These are phyloP conservation scores for Perca fluviatilis DNA, from an alignment of 2,113 vertebrate genomes.

Conservation along the genomic window DNA sequence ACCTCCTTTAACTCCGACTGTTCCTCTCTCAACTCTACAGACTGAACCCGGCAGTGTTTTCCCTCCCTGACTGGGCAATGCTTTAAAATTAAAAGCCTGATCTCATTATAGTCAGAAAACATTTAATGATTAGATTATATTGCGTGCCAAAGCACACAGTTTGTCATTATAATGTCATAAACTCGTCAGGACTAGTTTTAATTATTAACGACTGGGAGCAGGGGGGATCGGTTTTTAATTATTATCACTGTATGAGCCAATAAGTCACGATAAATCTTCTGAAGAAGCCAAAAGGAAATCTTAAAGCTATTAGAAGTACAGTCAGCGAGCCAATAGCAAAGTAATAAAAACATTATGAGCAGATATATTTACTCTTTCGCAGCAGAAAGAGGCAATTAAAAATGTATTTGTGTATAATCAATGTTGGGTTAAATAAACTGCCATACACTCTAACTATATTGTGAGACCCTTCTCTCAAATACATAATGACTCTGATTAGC, in stretches of 20 bases:
- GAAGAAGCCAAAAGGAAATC: neutral
- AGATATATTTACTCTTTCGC: slow-evolving; percentile 1
- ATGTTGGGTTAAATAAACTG: slow-evolving; percentile 4
- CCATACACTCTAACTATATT: neutral
- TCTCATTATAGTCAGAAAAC: neutral
- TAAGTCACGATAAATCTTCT: slow-evolving; percentile 9
- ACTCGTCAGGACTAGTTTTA: neutral
- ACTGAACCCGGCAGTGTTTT: neutral
- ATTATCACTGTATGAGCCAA: neutral
- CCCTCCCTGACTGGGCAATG: neutral
- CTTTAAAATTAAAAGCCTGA: slow-evolving; percentile 15
- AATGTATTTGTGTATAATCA: slow-evolving; percentile 15
- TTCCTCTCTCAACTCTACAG: neutral
- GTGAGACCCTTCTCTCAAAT: slow-evolving; percentile 21
- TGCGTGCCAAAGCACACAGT: neutral
- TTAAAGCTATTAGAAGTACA: slow-evolving; percentile 4
- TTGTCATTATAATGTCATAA: neutral
- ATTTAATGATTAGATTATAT: neutral
- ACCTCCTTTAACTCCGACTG: neutral
- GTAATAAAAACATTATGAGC: slow-evolving; percentile 21
- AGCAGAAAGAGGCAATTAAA: slow-evolving; percentile 1
- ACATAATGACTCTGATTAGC: slow-evolving; percentile 40
- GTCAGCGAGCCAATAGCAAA: neutral
- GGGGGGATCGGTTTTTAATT: neutral
- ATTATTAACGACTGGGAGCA: slow-evolving; percentile 4